Conservation (phyloP, 2,797 vertebrate species). For the Botia almorhae region DNA sequence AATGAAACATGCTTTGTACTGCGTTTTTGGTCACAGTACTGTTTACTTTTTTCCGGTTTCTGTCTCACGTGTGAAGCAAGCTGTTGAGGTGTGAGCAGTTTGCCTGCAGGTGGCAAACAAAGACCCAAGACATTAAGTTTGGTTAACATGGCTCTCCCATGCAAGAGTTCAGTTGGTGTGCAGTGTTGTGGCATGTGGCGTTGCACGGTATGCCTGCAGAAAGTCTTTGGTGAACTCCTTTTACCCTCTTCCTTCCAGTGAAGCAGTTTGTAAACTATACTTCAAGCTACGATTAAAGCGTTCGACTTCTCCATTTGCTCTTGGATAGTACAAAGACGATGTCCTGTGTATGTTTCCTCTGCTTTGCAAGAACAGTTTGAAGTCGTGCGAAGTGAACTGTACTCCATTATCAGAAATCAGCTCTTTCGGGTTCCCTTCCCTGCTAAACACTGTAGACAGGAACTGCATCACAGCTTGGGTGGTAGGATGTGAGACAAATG, state of each 20-base stretch:
- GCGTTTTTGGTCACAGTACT: neutral
- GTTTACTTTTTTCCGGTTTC: conserved; percentile 13
- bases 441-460: conserved; percentile 23
- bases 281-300: conserved; percentile 39
- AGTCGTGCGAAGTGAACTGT: conserved; percentile 42
- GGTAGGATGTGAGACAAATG: conserved; percentile 11
- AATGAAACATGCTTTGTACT: conserved; percentile 8
- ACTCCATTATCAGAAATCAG: conserved; percentile 40
- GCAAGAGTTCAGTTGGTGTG: conserved; percentile 5
- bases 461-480: neutral
- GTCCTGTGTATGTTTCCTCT: conserved; percentile 38
- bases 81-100: neutral
- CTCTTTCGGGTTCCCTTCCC: conserved; percentile 33
- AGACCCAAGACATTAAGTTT: conserved; percentile 2
- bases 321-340: conserved; percentile 41
- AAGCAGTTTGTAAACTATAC: conserved; percentile 28
- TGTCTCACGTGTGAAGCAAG: neutral
- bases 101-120: conserved; percentile 1
- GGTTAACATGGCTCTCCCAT: conserved; percentile 2
- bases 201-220: neutral
- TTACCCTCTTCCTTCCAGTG: conserved; percentile 10
- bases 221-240: conserved; percentile 26
- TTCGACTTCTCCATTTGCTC: conserved; percentile 41
- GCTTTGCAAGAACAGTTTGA: conserved; percentile 25
- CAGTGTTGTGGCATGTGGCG: conserved; percentile 10